phyloP scores from a whole-genome alignment of 2,888 invertebrate genomes.

The Perdita meconis region DNA sequence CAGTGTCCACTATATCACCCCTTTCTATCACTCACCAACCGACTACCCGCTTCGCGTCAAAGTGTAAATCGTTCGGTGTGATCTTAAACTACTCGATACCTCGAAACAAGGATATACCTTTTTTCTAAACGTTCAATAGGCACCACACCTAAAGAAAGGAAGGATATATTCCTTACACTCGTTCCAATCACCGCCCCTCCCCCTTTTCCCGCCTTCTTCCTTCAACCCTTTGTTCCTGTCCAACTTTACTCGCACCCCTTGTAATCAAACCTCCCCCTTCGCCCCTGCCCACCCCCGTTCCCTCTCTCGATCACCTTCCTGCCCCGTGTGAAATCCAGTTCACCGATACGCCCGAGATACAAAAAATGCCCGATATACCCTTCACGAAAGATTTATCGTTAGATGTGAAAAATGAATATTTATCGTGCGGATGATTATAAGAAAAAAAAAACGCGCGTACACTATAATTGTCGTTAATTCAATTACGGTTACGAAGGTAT shows the following conservation, averaged over 20 bases:
- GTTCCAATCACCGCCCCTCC: slow-evolving; percentile 56
- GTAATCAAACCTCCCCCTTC: slow-evolving; percentile 11
- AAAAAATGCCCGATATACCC: slow-evolving; percentile 53
- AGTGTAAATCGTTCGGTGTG: slow-evolving; percentile 71
- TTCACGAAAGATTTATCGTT: slow-evolving; percentile 81
- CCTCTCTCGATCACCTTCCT: not conserved
- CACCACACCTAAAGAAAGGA: slow-evolving; percentile 65
- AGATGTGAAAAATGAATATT: slow-evolving; percentile 82
- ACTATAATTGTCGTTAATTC: slow-evolving; percentile 82
- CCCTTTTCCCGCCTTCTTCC: not conserved
- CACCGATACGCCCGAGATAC: slow-evolving; percentile 58
- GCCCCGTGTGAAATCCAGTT: slow-evolving; percentile 46
- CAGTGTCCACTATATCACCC: slow-evolving; percentile 56
- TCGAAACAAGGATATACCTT: slow-evolving; percentile 65
- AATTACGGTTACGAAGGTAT: slow-evolving; percentile 77
- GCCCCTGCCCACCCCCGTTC: slow-evolving; percentile 15
- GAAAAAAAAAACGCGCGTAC: slow-evolving; percentile 72
- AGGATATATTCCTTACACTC: slow-evolving; percentile 65
- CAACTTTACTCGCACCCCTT: slow-evolving; percentile 16
- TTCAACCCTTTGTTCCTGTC: not conserved
- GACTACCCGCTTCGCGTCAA: slow-evolving; percentile 48
- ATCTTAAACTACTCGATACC: slow-evolving; percentile 72
- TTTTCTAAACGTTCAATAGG: slow-evolving; percentile 79
- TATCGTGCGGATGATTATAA: slow-evolving; percentile 81
- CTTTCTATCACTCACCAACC: slow-evolving; percentile 57